A percentile compares a stretch with the other conserved stretches of the same genome.
Conservation (phyloP, 2,113 vertebrate genomes). For the Carettochelys insculpta region DNA sequence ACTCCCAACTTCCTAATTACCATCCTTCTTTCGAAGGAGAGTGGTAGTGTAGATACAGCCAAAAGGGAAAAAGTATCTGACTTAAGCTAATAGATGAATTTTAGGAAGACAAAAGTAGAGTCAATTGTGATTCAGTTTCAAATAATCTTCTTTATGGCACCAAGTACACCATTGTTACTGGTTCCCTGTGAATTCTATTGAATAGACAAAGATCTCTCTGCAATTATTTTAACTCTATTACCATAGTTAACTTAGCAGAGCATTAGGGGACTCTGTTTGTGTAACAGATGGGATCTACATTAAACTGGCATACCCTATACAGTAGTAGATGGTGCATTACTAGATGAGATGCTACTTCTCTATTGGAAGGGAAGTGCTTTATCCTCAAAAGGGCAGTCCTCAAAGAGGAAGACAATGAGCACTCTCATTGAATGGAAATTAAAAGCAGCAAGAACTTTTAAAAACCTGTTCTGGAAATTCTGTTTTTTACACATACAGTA, state of each 20-base stretch:
- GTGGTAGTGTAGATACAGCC: too few species aligned
- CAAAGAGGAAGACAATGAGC: not conserved
- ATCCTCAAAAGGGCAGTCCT: not conserved
- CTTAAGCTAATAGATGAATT: not conserved
- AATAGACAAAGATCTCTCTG: not conserved
- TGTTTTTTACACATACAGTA: not conserved
- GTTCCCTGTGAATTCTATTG: not conserved
- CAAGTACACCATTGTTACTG: not conserved
- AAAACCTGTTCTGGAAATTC: not conserved
- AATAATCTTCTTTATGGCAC: not conserved
- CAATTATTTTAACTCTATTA: not conserved
- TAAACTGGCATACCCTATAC: not conserved
- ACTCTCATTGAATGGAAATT: not conserved
- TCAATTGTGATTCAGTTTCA: not conserved
- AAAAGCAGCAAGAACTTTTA: not conserved
- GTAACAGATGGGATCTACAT: not conserved
- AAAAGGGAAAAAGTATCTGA: not conserved
- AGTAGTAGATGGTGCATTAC: not conserved
- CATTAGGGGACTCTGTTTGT: not conserved
- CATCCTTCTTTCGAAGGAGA: too few species aligned
- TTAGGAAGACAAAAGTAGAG: not conserved
- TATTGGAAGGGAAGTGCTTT: not conserved
- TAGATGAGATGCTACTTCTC: not conserved
- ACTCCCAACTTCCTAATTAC: too few species aligned
- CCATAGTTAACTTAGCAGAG: not conserved